These are phyloP conservation scores for Drosophila ezoana DNA, from an alignment of 2,888 invertebrate species.

Conservation along the genomic window DNA sequence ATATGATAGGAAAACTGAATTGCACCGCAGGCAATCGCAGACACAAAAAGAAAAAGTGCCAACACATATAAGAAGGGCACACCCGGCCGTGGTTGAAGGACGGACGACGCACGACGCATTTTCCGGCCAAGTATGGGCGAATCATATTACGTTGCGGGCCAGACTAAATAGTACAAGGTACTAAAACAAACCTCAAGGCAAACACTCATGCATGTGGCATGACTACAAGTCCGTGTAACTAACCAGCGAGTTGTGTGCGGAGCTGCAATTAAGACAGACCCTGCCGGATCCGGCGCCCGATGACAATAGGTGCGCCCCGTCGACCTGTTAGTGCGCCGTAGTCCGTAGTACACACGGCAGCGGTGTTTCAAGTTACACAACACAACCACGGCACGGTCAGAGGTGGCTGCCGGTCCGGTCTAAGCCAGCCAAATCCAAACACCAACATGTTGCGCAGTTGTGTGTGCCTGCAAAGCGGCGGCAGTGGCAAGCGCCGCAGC, in stretches of 20 bases:
- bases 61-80: constrained; percentile 10
- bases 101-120: constrained; percentile 36
- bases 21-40: constrained; percentile 11
- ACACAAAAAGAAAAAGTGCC: constrained; percentile 4
- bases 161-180: constrained; percentile 24
- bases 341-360: not conserved
- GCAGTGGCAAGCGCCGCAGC: constrained; percentile 83
- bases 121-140: constrained; percentile 52
- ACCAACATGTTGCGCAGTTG: constrained; percentile 84
- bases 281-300: constrained; percentile 26
- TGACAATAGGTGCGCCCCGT: constrained; percentile 43
- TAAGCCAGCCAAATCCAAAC: constrained; percentile 17
- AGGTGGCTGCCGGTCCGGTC: constrained; percentile 27
- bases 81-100: constrained; percentile 24
- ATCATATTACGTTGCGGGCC: constrained; percentile 69
- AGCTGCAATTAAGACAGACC: constrained; percentile 56
- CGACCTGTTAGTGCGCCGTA: constrained; percentile 41
- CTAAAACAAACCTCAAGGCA: constrained; percentile 28
- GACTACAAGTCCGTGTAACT: constrained; percentile 26
- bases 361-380: constrained; percentile 36
- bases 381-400: constrained; percentile 6
- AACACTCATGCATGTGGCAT: constrained; percentile 59
- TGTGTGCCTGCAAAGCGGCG: constrained; percentile 83
- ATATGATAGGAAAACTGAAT: constrained; percentile 15
- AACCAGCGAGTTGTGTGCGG: constrained; percentile 44